phyloP scores from a whole-genome alignment of 1,140 invertebrate species.

The Melanaphis sacchari region DNA sequence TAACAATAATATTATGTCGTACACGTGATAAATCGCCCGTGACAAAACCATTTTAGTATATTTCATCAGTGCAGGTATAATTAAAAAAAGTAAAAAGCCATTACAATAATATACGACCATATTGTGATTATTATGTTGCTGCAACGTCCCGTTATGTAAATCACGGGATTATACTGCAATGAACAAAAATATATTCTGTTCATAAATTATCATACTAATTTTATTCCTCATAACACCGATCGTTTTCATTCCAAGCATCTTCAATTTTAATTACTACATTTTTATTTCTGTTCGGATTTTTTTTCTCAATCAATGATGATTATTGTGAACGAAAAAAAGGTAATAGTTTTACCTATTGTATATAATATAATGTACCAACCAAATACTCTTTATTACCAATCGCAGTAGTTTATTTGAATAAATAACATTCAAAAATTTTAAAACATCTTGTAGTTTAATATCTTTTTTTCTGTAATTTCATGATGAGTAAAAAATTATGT shows the following conservation, averaged over 20 bases:
- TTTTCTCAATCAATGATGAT: background rate
- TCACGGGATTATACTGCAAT: background rate
- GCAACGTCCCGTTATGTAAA: background rate
- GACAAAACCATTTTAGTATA: background rate
- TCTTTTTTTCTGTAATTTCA: background rate
- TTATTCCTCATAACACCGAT: background rate
- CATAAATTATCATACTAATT: too few relatives aligned
- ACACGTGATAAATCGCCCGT: background rate
- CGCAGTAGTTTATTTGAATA: background rate
- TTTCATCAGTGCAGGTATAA: background rate
- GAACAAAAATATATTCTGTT: background rate
- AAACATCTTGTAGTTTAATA: background rate
- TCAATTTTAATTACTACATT: background rate
- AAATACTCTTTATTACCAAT: too few relatives aligned
- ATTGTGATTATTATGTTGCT: too few relatives aligned
- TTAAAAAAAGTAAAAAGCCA: background rate
- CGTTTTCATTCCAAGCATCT: background rate
- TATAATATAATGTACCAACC: too few relatives aligned
- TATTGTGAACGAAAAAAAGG: background rate
- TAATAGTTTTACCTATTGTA: too few relatives aligned
- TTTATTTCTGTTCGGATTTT: background rate
- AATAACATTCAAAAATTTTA: background rate
- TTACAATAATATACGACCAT: background rate
- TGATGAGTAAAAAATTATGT: background rate
- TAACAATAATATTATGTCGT: background rate